phyloP scores from a whole-genome alignment of 2,888 invertebrate genomes.

The Piscicola geometra region DNA sequence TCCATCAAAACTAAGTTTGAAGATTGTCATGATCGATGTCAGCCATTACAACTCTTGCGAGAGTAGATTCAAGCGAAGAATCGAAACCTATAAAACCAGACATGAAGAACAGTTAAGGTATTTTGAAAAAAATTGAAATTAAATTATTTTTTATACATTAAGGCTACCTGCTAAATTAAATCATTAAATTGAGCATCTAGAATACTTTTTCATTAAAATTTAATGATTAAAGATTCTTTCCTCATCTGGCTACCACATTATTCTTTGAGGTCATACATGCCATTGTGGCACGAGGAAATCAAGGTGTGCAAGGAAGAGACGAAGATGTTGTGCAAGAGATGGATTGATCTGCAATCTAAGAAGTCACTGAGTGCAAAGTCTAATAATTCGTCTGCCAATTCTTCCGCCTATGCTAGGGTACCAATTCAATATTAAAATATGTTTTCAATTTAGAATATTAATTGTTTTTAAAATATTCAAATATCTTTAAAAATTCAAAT shows the following conservation, averaged over 20 bases:
- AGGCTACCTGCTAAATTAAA: background rate
- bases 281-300: background rate
- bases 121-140: background rate
- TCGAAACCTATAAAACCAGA: slow-evolving; percentile 1
- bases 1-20: too few relatives aligned
- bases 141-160: background rate
- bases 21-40: background rate
- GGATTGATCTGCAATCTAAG: slow-evolving; percentile 5
- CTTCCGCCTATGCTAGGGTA: background rate
- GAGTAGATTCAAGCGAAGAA: slow-evolving; percentile 1
- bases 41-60: slow-evolving; percentile 4
- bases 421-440: too few relatives aligned
- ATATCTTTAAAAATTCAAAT: too few relatives aligned
- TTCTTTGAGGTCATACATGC: background rate
- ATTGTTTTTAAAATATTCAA: background rate
- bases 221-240: too few relatives aligned
- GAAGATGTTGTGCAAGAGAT: background rate
- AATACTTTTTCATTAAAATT: background rate
- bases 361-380: background rate
- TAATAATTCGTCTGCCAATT: background rate
- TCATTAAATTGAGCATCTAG: background rate
- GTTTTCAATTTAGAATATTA: too few relatives aligned
- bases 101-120: slow-evolving; percentile 8
- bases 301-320: slow-evolving; percentile 8
- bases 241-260: too few relatives aligned